Evolutionary conservation across 2,113 vertebrate species (phyloP), one percentile per base, ranked within the genome.

Genomic region (Hucho hucho): DNA sequence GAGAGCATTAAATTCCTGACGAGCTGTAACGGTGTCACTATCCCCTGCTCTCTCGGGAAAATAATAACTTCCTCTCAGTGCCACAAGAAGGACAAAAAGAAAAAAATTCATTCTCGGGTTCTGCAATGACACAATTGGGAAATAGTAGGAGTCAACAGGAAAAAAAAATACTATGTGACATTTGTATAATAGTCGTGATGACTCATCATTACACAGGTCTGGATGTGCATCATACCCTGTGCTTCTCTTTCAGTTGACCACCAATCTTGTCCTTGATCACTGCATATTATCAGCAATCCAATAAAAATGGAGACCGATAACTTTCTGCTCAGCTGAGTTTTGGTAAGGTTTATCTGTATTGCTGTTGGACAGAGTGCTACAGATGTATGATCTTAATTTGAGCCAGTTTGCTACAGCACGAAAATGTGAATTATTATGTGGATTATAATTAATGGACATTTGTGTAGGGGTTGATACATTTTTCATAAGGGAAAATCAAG

Each of bases 21-120:
- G 69, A 61, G 32, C 71, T 66, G 81, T 75, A 71, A 77, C 76
- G 29, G 72, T 84, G 75, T 81, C 79, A 79, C 26, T 20, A 67
- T 64, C 71, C 72, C n/a, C 49, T 69, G 47, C 73, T 47, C 61
- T 49, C 70, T 63, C 53, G 47, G 64, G 72, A 81, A 75, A 81
- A 78, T 72, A 72, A 81, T 81, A 76, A 82, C 16, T 53, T 53
- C 49, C 16, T 3, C 68, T 66, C 69, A 58, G 46, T 32, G 53
- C 26, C 29, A 77, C 61, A 43, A 43, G 46, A 69, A 53, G 72
- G 66, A 72, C 43, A 77, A 63, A 25, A 58, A 67, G 12, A 75
- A 49, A 64, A 22, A 24, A 12, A n/a, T 16, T n/a, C 43, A n/a
- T 6, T 4, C 25, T n/a, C 7, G 67, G 32, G 63, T 79, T 67